Conservation (phyloP, 2,113 vertebrate species). For the Pangasianodon hypophthalmus region DNA sequence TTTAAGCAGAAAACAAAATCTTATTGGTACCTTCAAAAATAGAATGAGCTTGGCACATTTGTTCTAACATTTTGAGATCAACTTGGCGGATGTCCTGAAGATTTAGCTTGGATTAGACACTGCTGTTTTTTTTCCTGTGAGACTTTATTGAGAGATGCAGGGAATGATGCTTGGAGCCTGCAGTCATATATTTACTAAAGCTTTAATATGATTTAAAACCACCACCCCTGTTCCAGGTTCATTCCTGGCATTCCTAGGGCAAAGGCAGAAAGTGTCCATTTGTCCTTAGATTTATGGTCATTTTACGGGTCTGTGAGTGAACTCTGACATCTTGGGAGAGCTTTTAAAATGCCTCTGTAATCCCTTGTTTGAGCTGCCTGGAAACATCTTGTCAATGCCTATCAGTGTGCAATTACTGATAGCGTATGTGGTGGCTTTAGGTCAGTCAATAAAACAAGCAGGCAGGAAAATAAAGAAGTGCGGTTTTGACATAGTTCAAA, state of each 20-base stretch:
- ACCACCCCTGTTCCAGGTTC: conserved; percentile 25
- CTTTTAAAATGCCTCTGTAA: conserved; percentile 64
- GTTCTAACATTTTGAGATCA: background rate
- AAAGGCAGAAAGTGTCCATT: conserved; percentile 42
- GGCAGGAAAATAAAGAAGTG: background rate
- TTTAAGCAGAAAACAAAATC: background rate
- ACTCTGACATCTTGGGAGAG: conserved; percentile 58
- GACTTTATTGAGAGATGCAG: conserved; percentile 5
- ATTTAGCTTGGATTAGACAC: background rate
- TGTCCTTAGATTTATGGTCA: conserved; percentile 44
- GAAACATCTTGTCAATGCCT: conserved; percentile 55
- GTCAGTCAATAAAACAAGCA: conserved; percentile 26
- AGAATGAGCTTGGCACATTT: background rate
- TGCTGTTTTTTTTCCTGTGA: conserved; percentile 16
- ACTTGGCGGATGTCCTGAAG: conserved; percentile 29
- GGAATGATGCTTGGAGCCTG: background rate
- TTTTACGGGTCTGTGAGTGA: conserved; percentile 48
- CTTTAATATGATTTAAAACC: conserved; percentile 26
- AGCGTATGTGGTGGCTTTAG: conserved; percentile 16
- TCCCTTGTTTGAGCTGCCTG: conserved; percentile 54
- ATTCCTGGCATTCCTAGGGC: conserved; percentile 33
- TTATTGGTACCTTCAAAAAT: conserved; percentile 1
- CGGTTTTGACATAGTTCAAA: conserved; percentile 20
- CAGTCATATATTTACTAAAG: conserved; percentile 2
- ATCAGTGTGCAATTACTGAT: conserved; percentile 50